A percentile compares a stretch with the other conserved stretches of the same genome.
Evolutionary conservation across 2,888 invertebrate species (phyloP).

Genomic region (Omphaloscelis lunosa): DNA sequence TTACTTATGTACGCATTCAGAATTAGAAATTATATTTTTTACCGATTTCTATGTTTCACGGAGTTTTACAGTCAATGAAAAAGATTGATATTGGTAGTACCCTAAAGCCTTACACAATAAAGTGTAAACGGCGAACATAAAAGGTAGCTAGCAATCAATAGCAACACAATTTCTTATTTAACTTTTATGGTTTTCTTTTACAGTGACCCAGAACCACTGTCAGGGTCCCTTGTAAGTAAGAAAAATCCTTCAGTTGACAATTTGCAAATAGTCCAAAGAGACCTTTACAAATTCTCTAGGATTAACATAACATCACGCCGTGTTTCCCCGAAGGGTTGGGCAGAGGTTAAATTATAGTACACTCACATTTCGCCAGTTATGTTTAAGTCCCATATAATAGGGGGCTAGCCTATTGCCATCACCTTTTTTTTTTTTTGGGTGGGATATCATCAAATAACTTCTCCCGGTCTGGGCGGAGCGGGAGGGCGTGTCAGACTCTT

Average conservation of each 20-base stretch:
- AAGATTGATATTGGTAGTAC: conserved; percentile 24
- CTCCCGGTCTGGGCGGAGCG: too few species aligned
- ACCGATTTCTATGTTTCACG: not conserved
- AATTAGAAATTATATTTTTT: too few species aligned
- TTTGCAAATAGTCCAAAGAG: not conserved
- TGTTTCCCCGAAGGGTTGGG: not conserved
- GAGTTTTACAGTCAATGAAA: conserved; percentile 32
- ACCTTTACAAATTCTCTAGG: not conserved
- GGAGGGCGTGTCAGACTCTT: too few species aligned
- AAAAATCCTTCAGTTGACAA: not conserved
- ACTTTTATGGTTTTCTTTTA: conserved; percentile 39
- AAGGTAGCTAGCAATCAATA: conserved; percentile 46
- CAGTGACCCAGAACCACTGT: not conserved
- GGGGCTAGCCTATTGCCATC: not conserved
- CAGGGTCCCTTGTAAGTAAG: not conserved
- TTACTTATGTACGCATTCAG: not conserved
- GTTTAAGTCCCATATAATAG: not conserved
- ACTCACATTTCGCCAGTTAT: not conserved
- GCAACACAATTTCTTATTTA: conserved; percentile 39
- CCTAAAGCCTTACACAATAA: conserved; percentile 33
- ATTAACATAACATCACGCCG: not conserved
- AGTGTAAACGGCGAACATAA: conserved; percentile 43
- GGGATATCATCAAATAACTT: too few species aligned
- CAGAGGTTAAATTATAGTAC: not conserved
- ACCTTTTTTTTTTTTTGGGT: too few species aligned